Evolutionary conservation across 2,113 vertebrate genomes (phyloP).

Genomic region (Bucco capensis): DNA sequence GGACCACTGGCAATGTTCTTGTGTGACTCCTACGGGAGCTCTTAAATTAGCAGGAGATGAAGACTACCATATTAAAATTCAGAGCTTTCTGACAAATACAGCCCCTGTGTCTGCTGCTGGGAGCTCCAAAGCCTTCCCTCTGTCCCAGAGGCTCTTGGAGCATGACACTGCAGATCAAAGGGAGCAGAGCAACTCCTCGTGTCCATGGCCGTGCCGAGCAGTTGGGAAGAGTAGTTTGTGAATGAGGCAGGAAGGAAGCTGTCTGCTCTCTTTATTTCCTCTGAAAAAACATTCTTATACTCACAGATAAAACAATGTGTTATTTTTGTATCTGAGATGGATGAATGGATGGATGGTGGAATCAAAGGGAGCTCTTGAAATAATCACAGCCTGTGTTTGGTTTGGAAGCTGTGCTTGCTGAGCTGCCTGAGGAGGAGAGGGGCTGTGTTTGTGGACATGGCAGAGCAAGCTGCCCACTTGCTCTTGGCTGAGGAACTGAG

Average conservation of each 20-base stretch:
- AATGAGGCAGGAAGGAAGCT: slow-evolving; percentile 88
- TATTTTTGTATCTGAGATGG: slow-evolving; percentile 75
- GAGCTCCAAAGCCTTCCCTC: background rate
- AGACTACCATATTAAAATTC: background rate
- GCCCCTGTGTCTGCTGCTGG: fast-evolving
- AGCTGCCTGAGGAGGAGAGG: slow-evolving; percentile 14
- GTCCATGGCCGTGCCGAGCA: slow-evolving; percentile 51
- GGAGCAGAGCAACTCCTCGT: background rate
- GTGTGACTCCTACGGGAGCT: background rate
- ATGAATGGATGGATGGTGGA: slow-evolving; percentile 59
- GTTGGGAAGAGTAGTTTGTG: slow-evolving; percentile 64
- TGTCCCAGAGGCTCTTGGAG: fast-evolving
- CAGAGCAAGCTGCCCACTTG: background rate
- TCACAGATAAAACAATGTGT: slow-evolving; percentile 75
- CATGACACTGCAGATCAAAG: slow-evolving; percentile 41
- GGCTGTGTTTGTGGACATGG: background rate
- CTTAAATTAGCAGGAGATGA: background rate
- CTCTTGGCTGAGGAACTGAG: background rate
- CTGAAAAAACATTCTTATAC: slow-evolving; percentile 75
- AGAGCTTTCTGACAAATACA: background rate
- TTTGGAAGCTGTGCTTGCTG: slow-evolving; percentile 43
- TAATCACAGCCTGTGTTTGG: slow-evolving; percentile 63
- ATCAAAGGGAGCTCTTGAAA: slow-evolving; percentile 60
- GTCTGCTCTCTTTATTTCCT: slow-evolving; percentile 92
- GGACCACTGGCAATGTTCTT: background rate